A percentile compares a stretch with the other conserved stretches of the same genome.
Conservation (phyloP, 2,888 invertebrate genomes). For the Noctua fimbriata region DNA sequence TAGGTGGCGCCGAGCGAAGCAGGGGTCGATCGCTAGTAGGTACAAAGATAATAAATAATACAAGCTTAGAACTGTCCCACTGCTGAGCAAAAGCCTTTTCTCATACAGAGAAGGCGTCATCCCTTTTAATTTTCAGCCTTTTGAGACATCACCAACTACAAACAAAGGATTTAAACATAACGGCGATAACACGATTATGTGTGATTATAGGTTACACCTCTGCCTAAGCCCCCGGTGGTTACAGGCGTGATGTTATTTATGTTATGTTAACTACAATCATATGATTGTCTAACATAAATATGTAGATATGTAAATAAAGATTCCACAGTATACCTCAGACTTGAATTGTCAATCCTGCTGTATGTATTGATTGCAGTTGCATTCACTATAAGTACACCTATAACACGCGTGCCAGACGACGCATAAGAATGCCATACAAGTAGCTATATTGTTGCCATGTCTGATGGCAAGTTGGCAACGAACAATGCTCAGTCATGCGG, state of each 20-base stretch:
- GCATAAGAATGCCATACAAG: constrained; percentile 23
- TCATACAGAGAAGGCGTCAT: background rate
- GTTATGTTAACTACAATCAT: background rate
- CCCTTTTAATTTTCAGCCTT: background rate
- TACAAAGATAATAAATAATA: background rate
- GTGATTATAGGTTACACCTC: background rate
- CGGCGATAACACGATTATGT: too few species aligned
- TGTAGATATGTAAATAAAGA: constrained; percentile 14
- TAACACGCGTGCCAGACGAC: constrained; percentile 9
- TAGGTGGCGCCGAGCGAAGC: too few species aligned
- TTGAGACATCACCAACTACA: background rate
- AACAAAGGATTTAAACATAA: too few species aligned
- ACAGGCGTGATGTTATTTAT: background rate
- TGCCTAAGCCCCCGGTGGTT: background rate
- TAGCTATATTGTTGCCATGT: constrained; percentile 43
- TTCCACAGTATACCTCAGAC: background rate
- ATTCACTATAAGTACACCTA: background rate
- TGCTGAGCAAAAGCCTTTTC: background rate
- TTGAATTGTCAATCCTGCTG: background rate
- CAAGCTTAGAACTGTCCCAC: too few species aligned
- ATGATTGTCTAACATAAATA: background rate
- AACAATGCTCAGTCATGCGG: constrained; percentile 16
- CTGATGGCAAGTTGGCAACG: constrained; percentile 33
- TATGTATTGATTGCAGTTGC: constrained; percentile 2
- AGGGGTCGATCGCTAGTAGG: too few species aligned